Conservation (phyloP, 2,888 invertebrate species). For the Agonopterix heracliana region DNA sequence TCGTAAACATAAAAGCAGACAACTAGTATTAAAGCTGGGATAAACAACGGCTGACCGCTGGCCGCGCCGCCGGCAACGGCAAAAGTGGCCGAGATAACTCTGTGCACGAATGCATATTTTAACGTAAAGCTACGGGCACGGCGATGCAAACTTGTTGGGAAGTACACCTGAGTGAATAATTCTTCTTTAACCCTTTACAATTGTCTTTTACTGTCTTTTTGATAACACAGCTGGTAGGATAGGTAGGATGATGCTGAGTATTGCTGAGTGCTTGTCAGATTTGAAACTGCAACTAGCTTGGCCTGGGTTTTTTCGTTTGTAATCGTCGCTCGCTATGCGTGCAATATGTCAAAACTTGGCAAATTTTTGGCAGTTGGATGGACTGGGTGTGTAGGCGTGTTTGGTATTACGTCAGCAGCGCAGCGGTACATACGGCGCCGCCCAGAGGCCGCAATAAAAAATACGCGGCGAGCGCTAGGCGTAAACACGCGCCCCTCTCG, state of each 20-base stretch:
- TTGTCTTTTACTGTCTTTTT: no score
- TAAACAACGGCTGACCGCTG: conserved; percentile 58
- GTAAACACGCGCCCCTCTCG: conserved; percentile 71
- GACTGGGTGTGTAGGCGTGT: conserved; percentile 38
- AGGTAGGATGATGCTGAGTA: conserved; percentile 18
- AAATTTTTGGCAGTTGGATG: background rate
- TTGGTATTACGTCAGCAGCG: conserved; percentile 39
- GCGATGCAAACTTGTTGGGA: conserved; percentile 59
- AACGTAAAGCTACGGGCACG: conserved; percentile 56
- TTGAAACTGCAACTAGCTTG: background rate
- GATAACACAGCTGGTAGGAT: no score
- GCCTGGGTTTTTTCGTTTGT: background rate
- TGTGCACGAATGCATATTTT: conserved; percentile 67
- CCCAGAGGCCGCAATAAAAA: conserved; percentile 55
- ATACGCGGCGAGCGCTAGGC: conserved; percentile 43
- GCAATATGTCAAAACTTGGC: background rate
- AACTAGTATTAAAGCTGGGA: conserved; percentile 50
- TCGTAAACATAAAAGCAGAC: conserved; percentile 19
- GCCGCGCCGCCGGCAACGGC: conserved; percentile 42
- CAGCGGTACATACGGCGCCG: conserved; percentile 29
- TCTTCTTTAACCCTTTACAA: conserved; percentile 45
- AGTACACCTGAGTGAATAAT: conserved; percentile 60
- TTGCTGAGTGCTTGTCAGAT: background rate
- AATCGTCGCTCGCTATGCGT: background rate
- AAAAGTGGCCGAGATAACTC: conserved; percentile 63